These are phyloP conservation scores for Alectoris magna DNA, from an alignment of 2,797 vertebrate species.

Conservation along the genomic window DNA sequence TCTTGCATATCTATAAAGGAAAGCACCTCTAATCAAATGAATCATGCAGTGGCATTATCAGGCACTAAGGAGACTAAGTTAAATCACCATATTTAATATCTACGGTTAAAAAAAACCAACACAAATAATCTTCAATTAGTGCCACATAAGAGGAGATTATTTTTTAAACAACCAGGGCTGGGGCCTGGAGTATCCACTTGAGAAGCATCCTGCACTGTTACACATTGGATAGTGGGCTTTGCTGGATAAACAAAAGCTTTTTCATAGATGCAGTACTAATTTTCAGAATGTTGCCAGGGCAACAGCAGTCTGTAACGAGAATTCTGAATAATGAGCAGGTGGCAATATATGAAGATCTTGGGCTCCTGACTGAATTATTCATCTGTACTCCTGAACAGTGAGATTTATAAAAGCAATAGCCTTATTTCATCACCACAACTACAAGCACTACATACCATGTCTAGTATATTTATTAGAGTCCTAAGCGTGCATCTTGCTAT, in stretches of 20 bases:
- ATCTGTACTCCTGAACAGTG: neutral
- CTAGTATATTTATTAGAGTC: conserved; percentile 10
- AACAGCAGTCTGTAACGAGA: conserved; percentile 62
- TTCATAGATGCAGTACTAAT: conserved; percentile 54
- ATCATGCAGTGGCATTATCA: neutral
- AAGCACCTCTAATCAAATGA: neutral
- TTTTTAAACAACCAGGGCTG: neutral
- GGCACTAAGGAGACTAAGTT: neutral
- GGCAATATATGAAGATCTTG: conserved; percentile 31
- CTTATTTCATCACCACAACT: conserved; percentile 1
- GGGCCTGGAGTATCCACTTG: neutral
- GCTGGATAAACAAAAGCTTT: conserved; percentile 64
- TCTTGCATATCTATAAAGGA: neutral
- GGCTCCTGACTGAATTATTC: conserved; percentile 50
- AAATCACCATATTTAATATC: neutral
- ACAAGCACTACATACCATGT: neutral
- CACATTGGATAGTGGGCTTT: conserved; percentile 2
- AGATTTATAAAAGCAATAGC: conserved; percentile 38
- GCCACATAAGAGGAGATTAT: neutral
- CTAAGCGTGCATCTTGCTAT: neutral
- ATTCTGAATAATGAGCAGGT: conserved; percentile 69
- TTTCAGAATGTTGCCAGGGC: conserved; percentile 66
- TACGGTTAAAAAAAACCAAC: neutral
- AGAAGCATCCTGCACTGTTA: neutral
- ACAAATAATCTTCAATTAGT: neutral